Evolutionary conservation across 2,113 vertebrate genomes (phyloP), one percentile per base, ranked within the genome.

Genomic region (Rhinichthys klamathensis): DNA sequence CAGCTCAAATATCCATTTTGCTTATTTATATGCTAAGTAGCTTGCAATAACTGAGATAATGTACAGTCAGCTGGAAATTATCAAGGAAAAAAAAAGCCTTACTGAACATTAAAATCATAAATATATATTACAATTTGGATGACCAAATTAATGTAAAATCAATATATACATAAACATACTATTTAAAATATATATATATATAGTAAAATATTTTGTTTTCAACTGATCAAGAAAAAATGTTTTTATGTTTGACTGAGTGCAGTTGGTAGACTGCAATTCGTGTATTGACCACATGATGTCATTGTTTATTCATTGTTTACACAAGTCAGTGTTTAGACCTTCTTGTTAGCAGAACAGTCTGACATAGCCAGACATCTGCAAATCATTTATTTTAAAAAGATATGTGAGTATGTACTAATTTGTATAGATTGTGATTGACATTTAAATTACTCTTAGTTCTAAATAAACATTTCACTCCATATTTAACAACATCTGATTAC

Each of bases 231-330:
- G 41, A 41, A 41, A 10, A 5, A 41, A 56, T 21, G 18, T 21
- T 18, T 23, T 27, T 61, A 5, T 23, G 46, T 25, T 18, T 69
- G n/a, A 18, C 32, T 18, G 11, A 51, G 27, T 78, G 16, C 49
- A 35, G 8, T 25, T 60, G 23, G 23, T 41, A 11, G 32, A 6
- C 44, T 32, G 41, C 61, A 81, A 69, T 74, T 46, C 18, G 25
- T 41, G 72, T 9, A 80, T 21, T 80, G 80, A 56, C 75, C 87
- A 88, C 84, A 56, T 65, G 84, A 75, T 83, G 87, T 69, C 84
- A 88, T 25, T 67, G 51, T 80, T 77, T 65, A 74, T 25, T 35
- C 38, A 49, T 51, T 3, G 18, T 56, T 56, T 79, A 32, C 18
- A 51, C 13, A 75, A 54, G 54, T 79, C 32, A 80, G 63, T 87